Evolutionary conservation across 2,797 vertebrate species (phyloP).

Genomic region (Neostethus bicornis): DNA sequence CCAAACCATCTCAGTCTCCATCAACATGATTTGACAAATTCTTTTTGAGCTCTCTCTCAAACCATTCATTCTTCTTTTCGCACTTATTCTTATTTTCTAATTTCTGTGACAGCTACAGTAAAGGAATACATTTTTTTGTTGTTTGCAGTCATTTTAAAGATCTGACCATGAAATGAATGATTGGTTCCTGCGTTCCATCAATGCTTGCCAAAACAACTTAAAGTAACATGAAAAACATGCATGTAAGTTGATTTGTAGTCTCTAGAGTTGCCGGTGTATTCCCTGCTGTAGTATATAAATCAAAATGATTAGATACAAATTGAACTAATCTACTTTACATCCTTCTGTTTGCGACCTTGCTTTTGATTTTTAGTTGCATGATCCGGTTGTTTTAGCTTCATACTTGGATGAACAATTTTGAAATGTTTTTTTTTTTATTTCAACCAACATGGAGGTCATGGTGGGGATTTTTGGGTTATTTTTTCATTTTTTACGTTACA

Average conservation of each 20-base stretch:
- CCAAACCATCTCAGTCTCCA: too few relatives aligned
- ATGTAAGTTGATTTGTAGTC: neutral
- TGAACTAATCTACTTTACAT: neutral
- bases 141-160: constrained; percentile 34
- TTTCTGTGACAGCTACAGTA: neutral
- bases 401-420: neutral
- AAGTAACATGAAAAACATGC: constrained; percentile 4
- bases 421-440: neutral
- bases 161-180: constrained; percentile 11
- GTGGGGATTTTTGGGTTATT: too few relatives aligned
- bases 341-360: neutral
- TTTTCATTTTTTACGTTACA: too few relatives aligned
- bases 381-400: too few relatives aligned
- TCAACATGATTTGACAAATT: constrained; percentile 35
- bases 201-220: constrained; percentile 15
- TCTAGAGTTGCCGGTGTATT: too few relatives aligned
- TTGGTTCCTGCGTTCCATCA: constrained; percentile 9
- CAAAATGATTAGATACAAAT: constrained; percentile 5
- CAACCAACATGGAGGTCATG: neutral
- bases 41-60: constrained; percentile 14
- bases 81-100: constrained; percentile 13
- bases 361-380: too few relatives aligned
- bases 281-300: too few relatives aligned
- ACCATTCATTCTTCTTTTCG: constrained; percentile 10
- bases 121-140: constrained; percentile 14